Base-by-base conservation (phyloP, 2,888 invertebrate species). In the Apoderus coryli region DNA sequence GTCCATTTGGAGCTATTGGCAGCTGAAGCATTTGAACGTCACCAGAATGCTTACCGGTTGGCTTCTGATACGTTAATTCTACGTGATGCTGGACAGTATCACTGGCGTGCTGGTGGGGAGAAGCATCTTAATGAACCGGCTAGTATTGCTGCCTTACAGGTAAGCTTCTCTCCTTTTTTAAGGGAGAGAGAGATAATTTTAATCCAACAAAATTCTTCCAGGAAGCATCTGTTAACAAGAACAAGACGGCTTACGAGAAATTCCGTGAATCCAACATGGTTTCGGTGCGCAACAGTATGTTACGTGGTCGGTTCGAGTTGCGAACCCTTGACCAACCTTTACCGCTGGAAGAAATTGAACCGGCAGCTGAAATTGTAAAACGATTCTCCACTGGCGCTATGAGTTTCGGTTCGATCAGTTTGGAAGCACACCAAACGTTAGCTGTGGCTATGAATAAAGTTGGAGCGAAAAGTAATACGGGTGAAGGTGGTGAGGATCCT, bases 21-120 rank as follows among this genome's bases (percentile, higher is more conserved):
- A 0, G 69, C 71, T 38, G 96, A 96, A 63, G 76, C 76, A 9
- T 72, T 81, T 39, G 76, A 82, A 41, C 69, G 90, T 5, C 86
- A 88, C 53, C 68, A 72, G 26, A 64, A 84, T 34, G 77, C 86
- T 0, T 88, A 77, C 47, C 68, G 69, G 29, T 60, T 67, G 14
- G 64, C 67, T 22, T 62, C 69, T 40, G 90, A 92, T 48, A 69
- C 73, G 44, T 55, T 76, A 3, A 69, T 82, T 13, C 63, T 88
- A 22, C 68, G 80, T 52, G 69, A 57, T 50, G 89, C 92, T 7
- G 98, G 96, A 4, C 76, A 76, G 48, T 96, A 85, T 57, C 93
- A 98, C 59, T 98, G 95, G 95, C 72, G 96, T 45, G 76, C 81
- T 39, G 93, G 90, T 10, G 98, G 98, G 3, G 96, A 98, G 63